Evolutionary conservation across 2,888 invertebrate species (phyloP).

Genomic region (Axea sp.): DNA sequence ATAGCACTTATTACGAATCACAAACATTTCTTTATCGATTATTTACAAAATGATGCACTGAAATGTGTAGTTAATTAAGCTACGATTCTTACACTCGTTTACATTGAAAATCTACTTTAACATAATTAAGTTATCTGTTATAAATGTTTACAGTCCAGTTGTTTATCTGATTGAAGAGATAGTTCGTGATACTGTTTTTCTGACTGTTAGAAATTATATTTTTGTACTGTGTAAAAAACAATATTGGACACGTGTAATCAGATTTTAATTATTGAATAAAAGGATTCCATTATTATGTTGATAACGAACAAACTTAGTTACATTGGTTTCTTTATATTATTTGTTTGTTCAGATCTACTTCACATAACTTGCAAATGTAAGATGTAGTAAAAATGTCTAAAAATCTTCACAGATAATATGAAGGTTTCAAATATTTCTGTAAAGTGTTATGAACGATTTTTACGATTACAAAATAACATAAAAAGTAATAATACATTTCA

Average conservation of each 20-base stretch:
- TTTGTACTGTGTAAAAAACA: constrained; percentile 29
- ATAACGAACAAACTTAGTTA: neutral
- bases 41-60: no score
- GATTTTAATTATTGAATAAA: constrained; percentile 1
- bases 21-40: no score
- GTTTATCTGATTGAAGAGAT: neutral
- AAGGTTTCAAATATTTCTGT: no score
- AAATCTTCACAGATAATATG: no score
- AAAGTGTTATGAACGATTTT: no score
- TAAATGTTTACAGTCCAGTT: constrained; percentile 6
- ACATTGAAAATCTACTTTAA: constrained; percentile 1
- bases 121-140: constrained; percentile 7
- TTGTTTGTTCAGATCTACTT: no score
- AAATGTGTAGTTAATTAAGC: neutral
- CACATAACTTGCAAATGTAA: no score
- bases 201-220: constrained; percentile 37
- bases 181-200: constrained; percentile 14
- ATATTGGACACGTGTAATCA: constrained; percentile 9
- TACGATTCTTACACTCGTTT: constrained; percentile 8
- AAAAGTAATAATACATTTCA: no score
- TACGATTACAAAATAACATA: no score
- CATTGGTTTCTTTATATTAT: no score
- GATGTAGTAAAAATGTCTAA: no score
- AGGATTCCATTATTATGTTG: neutral
- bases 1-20: no score